A percentile compares a stretch with the other conserved stretches of the same genome.
phyloP scores from a whole-genome alignment of 2,888 invertebrate genomes.

The Ormia ochracea region DNA sequence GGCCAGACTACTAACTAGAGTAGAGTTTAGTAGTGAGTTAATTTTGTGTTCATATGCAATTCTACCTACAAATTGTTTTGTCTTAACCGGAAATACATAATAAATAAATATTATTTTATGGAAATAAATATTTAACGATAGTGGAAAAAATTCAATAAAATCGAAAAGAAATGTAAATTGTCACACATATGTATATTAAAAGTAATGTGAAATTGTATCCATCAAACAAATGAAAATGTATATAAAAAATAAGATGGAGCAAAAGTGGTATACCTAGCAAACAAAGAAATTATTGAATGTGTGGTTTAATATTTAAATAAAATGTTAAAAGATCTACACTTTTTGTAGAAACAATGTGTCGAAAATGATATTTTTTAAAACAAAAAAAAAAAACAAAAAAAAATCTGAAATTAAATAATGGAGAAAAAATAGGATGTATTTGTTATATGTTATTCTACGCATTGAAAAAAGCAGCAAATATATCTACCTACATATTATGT shows the following conservation, averaged over 20 bases:
- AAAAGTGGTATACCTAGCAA: too few species aligned
- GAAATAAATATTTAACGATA: slow-evolving; percentile 3
- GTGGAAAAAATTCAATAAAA: background rate
- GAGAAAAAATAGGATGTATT: background rate
- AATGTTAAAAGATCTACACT: too few species aligned
- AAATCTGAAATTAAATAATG: background rate
- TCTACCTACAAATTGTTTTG: slow-evolving; percentile 39
- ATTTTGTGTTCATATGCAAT: slow-evolving; percentile 43
- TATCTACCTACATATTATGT: background rate
- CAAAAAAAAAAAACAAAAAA: background rate
- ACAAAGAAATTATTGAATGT: too few species aligned
- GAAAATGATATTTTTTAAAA: slow-evolving; percentile 2
- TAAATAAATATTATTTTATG: slow-evolving; percentile 32
- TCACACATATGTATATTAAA: too few species aligned
- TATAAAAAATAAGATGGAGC: too few species aligned
- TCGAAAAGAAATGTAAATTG: background rate
- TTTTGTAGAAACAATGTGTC: too few species aligned
- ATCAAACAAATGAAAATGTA: too few species aligned
- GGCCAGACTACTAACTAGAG: slow-evolving; percentile 54
- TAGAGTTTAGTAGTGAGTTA: slow-evolving; percentile 53
- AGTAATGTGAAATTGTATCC: too few species aligned
- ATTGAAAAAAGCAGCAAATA: slow-evolving; percentile 27
- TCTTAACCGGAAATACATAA: slow-evolving; percentile 58
- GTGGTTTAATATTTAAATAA: too few species aligned
- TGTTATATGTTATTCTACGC: slow-evolving; percentile 41